Conservation (phyloP, 2,113 vertebrate species). For the Merops nubicus region DNA sequence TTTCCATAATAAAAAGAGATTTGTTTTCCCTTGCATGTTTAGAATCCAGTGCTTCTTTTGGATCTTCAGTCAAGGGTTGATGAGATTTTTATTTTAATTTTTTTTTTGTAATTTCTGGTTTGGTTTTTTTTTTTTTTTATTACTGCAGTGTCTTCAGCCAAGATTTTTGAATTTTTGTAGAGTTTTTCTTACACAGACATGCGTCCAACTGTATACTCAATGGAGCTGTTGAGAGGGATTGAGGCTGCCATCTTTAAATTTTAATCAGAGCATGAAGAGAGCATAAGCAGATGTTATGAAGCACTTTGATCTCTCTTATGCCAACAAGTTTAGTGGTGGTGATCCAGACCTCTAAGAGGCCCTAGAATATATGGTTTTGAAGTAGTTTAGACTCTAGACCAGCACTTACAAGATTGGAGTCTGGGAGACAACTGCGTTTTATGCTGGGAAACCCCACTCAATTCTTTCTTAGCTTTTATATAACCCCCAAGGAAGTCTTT, state of each 20-base stretch:
- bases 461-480: neutral
- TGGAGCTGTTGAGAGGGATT: neutral
- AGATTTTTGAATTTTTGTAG: neutral
- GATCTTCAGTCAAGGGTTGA: neutral
- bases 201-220: neutral
- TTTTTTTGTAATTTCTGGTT: neutral
- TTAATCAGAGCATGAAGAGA: neutral
- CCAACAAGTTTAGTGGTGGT: neutral
- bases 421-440: neutral
- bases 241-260: neutral
- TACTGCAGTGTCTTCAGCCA: neutral
- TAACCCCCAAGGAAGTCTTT: neutral
- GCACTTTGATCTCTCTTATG: neutral
- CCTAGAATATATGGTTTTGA: neutral
- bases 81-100: neutral
- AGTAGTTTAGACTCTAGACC: neutral
- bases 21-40: slow-evolving; percentile 29
- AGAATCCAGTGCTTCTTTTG: neutral
- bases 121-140: neutral
- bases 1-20: slow-evolving; percentile 22
- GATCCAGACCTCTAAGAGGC: neutral
- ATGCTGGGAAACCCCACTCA: neutral
- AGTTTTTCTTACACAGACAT: neutral
- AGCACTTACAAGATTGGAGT: neutral
- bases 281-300: neutral